A percentile compares a stretch with the other conserved stretches of the same genome.
Evolutionary conservation across 23 tunicate species (phyloP).

Genomic region (Oikopleura dioica): DNA sequence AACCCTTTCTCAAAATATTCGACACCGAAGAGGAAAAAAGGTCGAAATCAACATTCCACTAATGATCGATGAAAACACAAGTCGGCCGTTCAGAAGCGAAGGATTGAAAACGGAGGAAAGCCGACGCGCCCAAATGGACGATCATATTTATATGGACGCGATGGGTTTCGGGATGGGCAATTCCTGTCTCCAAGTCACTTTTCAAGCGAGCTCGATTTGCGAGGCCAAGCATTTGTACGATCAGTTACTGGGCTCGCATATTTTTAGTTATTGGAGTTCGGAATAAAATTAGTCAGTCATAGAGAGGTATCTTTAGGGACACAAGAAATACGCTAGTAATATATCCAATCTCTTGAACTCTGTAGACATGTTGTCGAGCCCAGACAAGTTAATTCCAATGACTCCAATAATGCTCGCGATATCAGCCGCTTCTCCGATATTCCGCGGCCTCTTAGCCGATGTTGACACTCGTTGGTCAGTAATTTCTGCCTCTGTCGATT

Average conservation of each 20-base stretch:
- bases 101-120: background rate
- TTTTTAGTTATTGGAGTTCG: too few relatives aligned
- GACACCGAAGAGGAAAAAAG: conserved; percentile 60
- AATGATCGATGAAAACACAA: background rate
- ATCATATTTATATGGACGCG: conserved; percentile 19
- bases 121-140: background rate
- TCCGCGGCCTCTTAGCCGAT: conserved; percentile 1
- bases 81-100: background rate
- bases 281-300: too few relatives aligned
- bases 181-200: conserved; percentile 14
- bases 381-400: conserved; percentile 2
- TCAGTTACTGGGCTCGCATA: too few relatives aligned
- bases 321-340: too few relatives aligned
- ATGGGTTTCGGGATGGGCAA: conserved; percentile 16
- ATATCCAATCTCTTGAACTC: too few relatives aligned
- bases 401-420: conserved; percentile 15
- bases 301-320: too few relatives aligned
- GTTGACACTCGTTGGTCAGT: conserved; percentile 17
- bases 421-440: background rate
- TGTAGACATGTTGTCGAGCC: too few relatives aligned
- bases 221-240: conserved; percentile 15
- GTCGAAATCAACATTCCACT: conserved; percentile 63
- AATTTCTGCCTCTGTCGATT: conserved; percentile 9
- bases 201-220: conserved; percentile 14
- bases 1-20: conserved; percentile 42